A percentile compares a stretch with the other conserved stretches of the same genome.
Evolutionary conservation across 2,888 invertebrate species (phyloP).

Genomic region (Eumerus sabulonum): DNA sequence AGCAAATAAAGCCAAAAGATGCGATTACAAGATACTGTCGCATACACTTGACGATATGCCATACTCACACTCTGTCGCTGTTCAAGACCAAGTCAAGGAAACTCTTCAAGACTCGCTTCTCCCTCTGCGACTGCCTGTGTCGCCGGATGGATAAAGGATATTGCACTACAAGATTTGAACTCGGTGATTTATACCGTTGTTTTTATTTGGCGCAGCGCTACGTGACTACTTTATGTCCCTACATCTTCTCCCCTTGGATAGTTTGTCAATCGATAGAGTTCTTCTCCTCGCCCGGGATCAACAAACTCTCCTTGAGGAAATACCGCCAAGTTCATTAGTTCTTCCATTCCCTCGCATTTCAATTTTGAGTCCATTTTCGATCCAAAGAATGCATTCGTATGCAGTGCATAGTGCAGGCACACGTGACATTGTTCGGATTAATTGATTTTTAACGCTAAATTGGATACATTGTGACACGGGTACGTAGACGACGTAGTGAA

Average conservation of each 20-base stretch:
- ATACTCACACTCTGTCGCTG: not conserved
- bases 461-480: conserved; percentile 35
- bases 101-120: conserved; percentile 14
- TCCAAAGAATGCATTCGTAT: too few relatives aligned
- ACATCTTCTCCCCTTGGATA: conserved; percentile 6
- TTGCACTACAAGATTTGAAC: conserved; percentile 13
- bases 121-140: too few relatives aligned
- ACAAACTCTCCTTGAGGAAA: conserved; percentile 26
- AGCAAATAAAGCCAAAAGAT: too few relatives aligned
- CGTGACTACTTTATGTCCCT: conserved; percentile 15
- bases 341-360: conserved; percentile 1
- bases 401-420: not conserved
- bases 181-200: conserved; percentile 39
- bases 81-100: conserved; percentile 24
- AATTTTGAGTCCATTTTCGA: too few relatives aligned
- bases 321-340: conserved; percentile 29
- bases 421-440: conserved; percentile 46
- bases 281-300: conserved; percentile 12
- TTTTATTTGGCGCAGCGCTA: conserved; percentile 36
- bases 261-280: conserved; percentile 41
- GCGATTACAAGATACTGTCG: too few relatives aligned
- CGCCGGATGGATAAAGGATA: not conserved
- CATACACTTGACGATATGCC: too few relatives aligned
- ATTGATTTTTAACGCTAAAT: conserved; percentile 50
- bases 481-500: not conserved